Evolutionary conservation across 1,140 invertebrate species (phyloP), one percentile per base, ranked within the genome.

Genomic region (Liolophura sinensis): DNA sequence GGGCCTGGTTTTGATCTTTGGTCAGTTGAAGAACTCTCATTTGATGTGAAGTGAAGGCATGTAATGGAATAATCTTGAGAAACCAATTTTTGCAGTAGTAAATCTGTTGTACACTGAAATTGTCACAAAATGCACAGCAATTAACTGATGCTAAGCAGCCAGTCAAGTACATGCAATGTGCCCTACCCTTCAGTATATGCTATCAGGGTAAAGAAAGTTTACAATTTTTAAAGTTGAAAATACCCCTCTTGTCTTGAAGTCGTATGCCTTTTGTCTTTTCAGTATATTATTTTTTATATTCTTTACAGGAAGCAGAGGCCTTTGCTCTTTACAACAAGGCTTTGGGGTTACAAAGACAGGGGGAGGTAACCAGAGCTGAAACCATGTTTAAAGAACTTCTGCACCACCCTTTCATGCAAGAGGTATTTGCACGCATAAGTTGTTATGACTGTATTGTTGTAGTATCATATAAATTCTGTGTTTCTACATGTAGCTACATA

Each of bases 261-360:
- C 9, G 31, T 40, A 40, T 40, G 31, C 3, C 31, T 40, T 40
- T 40, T 9, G 31, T 40, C 31, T 9, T 40, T 40, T 67, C 18
- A 24, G 50, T 18, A 59, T 49, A 18, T 64, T 31, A 16, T 25
- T 22, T 59, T 56, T 65, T 67, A 69, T 69, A 16, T 61, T 70
- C 48, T 78, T 71, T 75, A 6, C 65, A 90, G 88, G 91, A 92
- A 82, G 89, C 91, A 77, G 89, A 91, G 67, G 90, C 90, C 0
- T 83, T 90, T 60, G 86, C 88, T 14, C 86, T 90, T 71, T 92
- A 92, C 75, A 89, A 90, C 55, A 87, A 87, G 82, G 90, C 89
- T 12, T 81, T 92, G 22, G 85, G 88, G 16, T 81, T 90, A 15
- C 86, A 90, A 68, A 86, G 87, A 67, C 86, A 88, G 69, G 86